Evolutionary conservation across 1,140 invertebrate species (phyloP).

Genomic region (Eubasilissa regina): DNA sequence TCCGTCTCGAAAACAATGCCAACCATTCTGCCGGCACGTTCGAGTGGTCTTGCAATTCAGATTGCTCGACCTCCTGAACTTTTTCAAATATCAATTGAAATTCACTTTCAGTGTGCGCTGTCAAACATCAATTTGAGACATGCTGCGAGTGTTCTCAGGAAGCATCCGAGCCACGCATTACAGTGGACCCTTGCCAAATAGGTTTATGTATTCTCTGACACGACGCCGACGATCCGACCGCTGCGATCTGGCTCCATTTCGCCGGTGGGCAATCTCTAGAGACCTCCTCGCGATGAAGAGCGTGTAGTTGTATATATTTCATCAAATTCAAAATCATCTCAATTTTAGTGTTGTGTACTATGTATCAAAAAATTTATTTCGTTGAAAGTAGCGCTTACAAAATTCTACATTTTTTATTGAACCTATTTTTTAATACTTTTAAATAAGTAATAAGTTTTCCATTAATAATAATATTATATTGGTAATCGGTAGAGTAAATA

Average conservation of each 20-base stretch:
- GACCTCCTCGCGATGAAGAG: background rate
- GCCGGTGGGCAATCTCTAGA: background rate
- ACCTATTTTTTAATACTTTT: too few species aligned
- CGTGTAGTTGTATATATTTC: background rate
- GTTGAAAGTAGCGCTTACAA: too few species aligned
- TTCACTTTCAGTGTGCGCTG: constrained; percentile 17
- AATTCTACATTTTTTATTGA: too few species aligned
- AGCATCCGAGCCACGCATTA: background rate
- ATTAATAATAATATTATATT: too few species aligned
- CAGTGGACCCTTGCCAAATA: constrained; percentile 16
- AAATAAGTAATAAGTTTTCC: too few species aligned
- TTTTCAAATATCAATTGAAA: constrained; percentile 27
- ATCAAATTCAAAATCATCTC: background rate
- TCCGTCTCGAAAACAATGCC: constrained; percentile 9
- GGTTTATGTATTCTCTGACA: constrained; percentile 12
- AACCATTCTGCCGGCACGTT: background rate
- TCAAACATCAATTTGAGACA: background rate
- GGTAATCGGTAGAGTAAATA: too few species aligned
- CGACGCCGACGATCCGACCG: background rate
- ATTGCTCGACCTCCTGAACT: constrained; percentile 13
- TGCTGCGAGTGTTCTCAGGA: background rate
- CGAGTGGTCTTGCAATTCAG: constrained; percentile 10
- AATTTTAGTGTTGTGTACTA: too few species aligned
- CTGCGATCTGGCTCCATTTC: background rate
- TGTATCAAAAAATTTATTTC: too few species aligned